These are phyloP conservation scores for Ptyas mucosa DNA, from an alignment of 2,113 vertebrate species.

Conservation along the genomic window DNA sequence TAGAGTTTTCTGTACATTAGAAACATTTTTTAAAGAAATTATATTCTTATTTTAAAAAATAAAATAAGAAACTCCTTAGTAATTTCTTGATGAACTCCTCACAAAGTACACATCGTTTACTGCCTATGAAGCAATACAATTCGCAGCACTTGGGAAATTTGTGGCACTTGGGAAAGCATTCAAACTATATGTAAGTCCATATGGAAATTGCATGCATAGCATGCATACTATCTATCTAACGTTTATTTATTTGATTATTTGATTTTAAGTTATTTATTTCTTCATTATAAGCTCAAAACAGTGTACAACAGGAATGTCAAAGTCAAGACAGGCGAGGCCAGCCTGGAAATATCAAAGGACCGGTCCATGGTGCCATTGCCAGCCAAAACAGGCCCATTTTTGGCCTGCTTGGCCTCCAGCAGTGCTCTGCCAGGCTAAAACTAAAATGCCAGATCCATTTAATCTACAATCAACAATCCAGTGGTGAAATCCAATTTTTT, in stretches of 20 bases:
- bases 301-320: neutral
- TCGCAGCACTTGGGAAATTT: neutral
- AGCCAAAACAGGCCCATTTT: no score
- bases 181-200: neutral
- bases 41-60: neutral
- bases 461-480: no score
- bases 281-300: neutral
- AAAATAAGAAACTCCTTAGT: neutral
- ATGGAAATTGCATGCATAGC: neutral
- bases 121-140: neutral
- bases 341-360: no score
- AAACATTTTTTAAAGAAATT: neutral
- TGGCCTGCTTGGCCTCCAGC: no score
- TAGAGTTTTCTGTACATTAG: neutral
- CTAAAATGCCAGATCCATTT: no score
- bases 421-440: no score
- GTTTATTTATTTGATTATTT: no score
- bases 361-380: no score
- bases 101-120: neutral
- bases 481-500: no score
- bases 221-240: neutral
- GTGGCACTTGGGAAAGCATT: neutral
- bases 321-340: no score
- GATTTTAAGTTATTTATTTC: neutral
- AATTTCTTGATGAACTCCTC: neutral